phyloP scores from a whole-genome alignment of 2,888 invertebrate species.

The Corythucha ciliata region DNA sequence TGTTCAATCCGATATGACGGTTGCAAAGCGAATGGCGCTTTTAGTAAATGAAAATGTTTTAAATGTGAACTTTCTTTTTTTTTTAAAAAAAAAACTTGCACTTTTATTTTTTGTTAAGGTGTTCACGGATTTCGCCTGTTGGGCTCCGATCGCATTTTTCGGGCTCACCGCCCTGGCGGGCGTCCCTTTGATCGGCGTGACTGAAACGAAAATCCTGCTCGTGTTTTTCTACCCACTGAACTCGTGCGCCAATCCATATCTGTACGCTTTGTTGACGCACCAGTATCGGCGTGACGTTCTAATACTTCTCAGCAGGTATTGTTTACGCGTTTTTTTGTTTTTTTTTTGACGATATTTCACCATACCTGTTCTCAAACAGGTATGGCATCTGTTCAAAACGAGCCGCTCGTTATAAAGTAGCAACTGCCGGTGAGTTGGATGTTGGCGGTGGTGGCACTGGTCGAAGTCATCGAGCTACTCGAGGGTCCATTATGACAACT shows the following conservation, averaged over 20 bases:
- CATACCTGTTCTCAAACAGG: too few relatives aligned
- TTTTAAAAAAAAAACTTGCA: not conserved
- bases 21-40: conserved; percentile 57
- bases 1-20: conserved; percentile 43
- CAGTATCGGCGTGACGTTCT: conserved; percentile 53
- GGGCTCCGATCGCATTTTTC: conserved; percentile 58
- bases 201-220: conserved; percentile 48
- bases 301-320: conserved; percentile 45
- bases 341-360: too few relatives aligned
- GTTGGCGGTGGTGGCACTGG: too few relatives aligned
- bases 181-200: conserved; percentile 50
- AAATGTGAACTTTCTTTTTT: not conserved
- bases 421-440: too few relatives aligned
- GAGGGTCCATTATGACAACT: too few relatives aligned
- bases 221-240: conserved; percentile 62
- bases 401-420: too few relatives aligned
- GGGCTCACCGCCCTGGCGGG: conserved; percentile 55
- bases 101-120: conserved; percentile 39
- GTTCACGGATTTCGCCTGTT: conserved; percentile 54
- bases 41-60: too few relatives aligned
- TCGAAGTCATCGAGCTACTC: too few relatives aligned
- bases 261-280: conserved; percentile 58
- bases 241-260: conserved; percentile 58
- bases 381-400: too few relatives aligned
- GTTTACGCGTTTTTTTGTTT: too few relatives aligned